Evolutionary conservation across 2,113 vertebrate species (phyloP), one percentile per base, ranked within the genome.

Genomic region (Candoia aspera): DNA sequence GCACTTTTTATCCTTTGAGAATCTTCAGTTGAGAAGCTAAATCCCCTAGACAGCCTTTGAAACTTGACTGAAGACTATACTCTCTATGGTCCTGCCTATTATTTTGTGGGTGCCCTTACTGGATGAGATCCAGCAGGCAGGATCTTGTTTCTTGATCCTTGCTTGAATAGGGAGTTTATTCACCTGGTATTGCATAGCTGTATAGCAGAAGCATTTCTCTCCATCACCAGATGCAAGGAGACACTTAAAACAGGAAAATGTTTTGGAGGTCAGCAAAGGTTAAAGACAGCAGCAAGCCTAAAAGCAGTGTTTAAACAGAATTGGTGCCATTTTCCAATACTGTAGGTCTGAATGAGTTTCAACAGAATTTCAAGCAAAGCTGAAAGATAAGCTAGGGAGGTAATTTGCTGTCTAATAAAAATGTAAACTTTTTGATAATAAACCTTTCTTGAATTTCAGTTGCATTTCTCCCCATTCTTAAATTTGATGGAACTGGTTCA

Each of bases 381-480:
- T 85, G 29, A 58, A 24, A 5, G 6, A 58, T 26, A 23, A 94
- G 88, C 24, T 10, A n/a, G 0, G 11, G 33, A 62, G 46, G 26
- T 26, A 23, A 53, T 46, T 24, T 93, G 58, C 0, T 87, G 46
- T 49, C 57, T 0, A 0, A 92, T 57, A 60, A 46, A 84, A 49
- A 49, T 49, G 8, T 68, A 33, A 68, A 15, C 64, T 90, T 87
- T 60, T 94, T 92, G 90, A 21, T 93, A 94, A 88, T 60, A 42
- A 53, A 89, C 58, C 29, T n/a, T 53, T 64, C 90, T 92, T 11
- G 1, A 33, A 29, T 57, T 26, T 84, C 86, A 86, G 0, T 15
- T 53, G 9, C 13, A 42, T 21, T 86, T 93, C 68, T 83, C 57
- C 26, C 59, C 57, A 59, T 55, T 57, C 84, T 57, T 68, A 68